A percentile compares a stretch with the other conserved stretches of the same genome.
These are phyloP conservation scores for Synergus laeviventris DNA, from an alignment of 2,888 invertebrate genomes.

Conservation along the genomic window DNA sequence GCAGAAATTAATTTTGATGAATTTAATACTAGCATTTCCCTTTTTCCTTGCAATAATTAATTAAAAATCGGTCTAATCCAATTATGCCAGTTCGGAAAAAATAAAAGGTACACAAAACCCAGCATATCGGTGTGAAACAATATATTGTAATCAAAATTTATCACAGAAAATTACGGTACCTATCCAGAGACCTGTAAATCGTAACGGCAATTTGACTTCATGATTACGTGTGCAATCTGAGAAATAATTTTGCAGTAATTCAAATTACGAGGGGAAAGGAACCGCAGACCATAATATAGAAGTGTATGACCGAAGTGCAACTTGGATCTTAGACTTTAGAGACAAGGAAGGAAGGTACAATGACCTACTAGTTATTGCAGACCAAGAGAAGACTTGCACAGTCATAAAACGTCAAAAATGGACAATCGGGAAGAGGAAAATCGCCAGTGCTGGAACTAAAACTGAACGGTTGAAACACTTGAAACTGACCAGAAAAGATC, in stretches of 20 bases:
- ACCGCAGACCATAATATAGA: constrained; percentile 41
- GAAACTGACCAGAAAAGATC: not conserved
- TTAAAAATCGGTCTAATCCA: too few species aligned
- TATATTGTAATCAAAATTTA: not conserved
- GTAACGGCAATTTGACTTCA: not conserved
- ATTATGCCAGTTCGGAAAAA: too few species aligned
- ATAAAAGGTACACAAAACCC: too few species aligned
- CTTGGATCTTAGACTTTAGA: not conserved
- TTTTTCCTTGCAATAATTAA: too few species aligned
- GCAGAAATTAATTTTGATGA: too few species aligned
- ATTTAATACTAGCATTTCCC: too few species aligned
- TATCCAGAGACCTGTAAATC: constrained; percentile 8
- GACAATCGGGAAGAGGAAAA: constrained; percentile 39
- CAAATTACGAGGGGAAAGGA: not conserved
- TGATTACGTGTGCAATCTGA: constrained; percentile 51
- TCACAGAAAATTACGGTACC: constrained; percentile 7
- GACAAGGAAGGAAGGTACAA: constrained; percentile 56
- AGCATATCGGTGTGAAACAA: not conserved
- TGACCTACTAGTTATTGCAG: constrained; percentile 53
- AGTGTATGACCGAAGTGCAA: constrained; percentile 55
- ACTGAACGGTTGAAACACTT: not conserved
- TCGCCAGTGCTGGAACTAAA: constrained; percentile 1
- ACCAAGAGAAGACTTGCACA: constrained; percentile 41
- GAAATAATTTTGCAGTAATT: constrained; percentile 38
- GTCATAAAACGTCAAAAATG: constrained; percentile 40